phyloP scores from a whole-genome alignment of 2,113 vertebrate species.

The Saimiri boliviensis region DNA sequence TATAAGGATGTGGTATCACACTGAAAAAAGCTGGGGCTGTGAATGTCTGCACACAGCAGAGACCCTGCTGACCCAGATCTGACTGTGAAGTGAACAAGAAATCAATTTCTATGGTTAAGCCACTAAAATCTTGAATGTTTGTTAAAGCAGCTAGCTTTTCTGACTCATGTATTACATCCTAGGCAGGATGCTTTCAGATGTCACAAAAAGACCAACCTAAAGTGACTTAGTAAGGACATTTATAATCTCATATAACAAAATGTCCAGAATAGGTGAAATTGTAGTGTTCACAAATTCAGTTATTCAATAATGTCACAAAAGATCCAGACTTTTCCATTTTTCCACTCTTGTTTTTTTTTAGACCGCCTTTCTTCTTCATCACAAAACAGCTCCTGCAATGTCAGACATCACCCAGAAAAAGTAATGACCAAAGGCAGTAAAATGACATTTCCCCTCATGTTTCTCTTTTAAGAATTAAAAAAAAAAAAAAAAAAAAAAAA shows the following conservation, averaged over 20 bases:
- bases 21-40: not conserved
- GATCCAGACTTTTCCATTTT: not conserved
- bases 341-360: not conserved
- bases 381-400: not conserved
- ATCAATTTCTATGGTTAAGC: not conserved
- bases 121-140: not conserved
- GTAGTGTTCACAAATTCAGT: not conserved
- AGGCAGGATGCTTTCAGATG: not conserved
- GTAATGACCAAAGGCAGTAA: not conserved
- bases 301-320: not conserved
- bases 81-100: not conserved
- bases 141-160: not conserved
- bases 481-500: not conserved
- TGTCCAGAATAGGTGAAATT: not conserved
- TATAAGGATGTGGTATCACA: not conserved
- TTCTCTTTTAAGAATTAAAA: not conserved
- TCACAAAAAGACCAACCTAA: not conserved
- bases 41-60: fast-evolving
- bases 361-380: not conserved
- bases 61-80: not conserved
- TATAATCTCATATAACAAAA: not conserved
- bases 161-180: not conserved
- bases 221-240: not conserved
- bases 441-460: not conserved
- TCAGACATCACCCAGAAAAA: not conserved